These are phyloP conservation scores for Pithys albifrons DNA, from an alignment of 2,113 vertebrate genomes.

Conservation along the genomic window DNA sequence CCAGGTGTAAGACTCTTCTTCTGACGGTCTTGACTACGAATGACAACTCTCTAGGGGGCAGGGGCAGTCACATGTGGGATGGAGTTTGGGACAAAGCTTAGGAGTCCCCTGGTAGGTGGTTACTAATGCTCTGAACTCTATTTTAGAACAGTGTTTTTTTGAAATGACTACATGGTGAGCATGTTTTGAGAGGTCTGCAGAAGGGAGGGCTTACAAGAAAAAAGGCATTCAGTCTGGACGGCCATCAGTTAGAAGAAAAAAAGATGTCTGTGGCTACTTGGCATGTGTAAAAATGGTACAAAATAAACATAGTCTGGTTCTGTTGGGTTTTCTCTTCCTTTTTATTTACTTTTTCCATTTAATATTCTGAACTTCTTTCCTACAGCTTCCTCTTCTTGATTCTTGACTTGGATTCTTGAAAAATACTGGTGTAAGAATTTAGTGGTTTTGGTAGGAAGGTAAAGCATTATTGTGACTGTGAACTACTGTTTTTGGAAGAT, in stretches of 20 bases:
- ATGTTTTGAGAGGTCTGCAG: background rate
- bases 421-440: background rate
- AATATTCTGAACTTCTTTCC: background rate
- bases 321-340: background rate
- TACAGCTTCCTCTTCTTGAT: background rate
- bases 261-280: background rate
- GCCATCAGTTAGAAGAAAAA: background rate
- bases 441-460: background rate
- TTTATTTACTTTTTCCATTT: background rate
- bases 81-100: background rate
- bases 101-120: background rate
- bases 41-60: background rate
- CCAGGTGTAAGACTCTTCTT: background rate
- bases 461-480: background rate
- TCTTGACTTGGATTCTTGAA: background rate
- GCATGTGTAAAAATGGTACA: conserved; percentile 8
- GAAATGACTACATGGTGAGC: background rate
- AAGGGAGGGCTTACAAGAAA: background rate
- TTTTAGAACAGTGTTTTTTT: background rate
- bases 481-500: background rate
- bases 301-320: background rate
- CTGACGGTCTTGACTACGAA: background rate
- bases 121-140: background rate
- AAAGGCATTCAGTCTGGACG: conserved; percentile 2
- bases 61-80: background rate